Percentiles rank a stretch among this genome's conserved stretches.
Conservation (phyloP, 2,113 vertebrate genomes). For the Callospermophilus lateralis region DNA sequence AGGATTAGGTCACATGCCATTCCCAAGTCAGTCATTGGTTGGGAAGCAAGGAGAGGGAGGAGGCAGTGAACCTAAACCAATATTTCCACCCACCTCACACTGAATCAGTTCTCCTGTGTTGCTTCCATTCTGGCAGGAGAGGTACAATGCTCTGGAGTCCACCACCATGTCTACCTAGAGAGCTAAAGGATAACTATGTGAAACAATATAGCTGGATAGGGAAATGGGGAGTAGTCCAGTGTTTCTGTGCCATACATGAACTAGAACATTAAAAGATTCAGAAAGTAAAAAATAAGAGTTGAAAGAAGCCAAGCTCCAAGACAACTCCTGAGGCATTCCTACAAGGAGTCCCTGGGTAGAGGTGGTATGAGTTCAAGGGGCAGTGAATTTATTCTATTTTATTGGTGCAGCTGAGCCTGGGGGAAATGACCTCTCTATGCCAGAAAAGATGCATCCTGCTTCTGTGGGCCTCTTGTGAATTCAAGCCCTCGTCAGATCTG, state of each 20-base stretch:
- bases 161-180: not conserved
- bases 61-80: not conserved
- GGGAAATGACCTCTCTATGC: not conserved
- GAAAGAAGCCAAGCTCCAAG: constrained; percentile 5
- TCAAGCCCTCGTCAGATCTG: not conserved
- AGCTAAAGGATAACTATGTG: not conserved
- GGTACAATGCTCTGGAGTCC: no score
- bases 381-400: not conserved
- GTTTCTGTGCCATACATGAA: not conserved
- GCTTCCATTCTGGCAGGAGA: not conserved
- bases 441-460: not conserved
- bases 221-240: not conserved
- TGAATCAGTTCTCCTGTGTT: not conserved
- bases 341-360: not conserved
- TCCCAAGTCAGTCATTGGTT: not conserved
- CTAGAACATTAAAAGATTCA: not conserved
- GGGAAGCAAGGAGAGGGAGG: not conserved
- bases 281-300: constrained; percentile 19
- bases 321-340: not conserved
- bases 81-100: not conserved
- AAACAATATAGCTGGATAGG: not conserved
- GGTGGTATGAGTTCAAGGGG: not conserved
- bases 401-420: not conserved
- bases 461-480: not conserved
- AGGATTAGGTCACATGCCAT: not conserved